These are phyloP conservation scores for Leptobrachium ailaonicum DNA, from an alignment of 2,113 vertebrate genomes.

Conservation along the genomic window DNA sequence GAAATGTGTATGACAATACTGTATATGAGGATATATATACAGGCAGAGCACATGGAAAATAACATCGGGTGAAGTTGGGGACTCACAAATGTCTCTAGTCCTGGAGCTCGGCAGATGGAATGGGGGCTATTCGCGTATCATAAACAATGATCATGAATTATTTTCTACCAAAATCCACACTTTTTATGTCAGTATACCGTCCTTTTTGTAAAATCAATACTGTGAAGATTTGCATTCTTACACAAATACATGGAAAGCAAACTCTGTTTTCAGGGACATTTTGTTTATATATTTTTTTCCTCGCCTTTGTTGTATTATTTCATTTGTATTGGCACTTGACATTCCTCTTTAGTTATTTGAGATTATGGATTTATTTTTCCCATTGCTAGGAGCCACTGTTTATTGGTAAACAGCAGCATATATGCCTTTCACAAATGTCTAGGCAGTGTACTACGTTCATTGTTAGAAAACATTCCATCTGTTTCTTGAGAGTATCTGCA, in stretches of 20 bases:
- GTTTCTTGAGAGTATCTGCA: not conserved
- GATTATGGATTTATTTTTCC: conserved; percentile 14
- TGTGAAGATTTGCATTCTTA: not conserved
- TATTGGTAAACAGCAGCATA: conserved; percentile 27
- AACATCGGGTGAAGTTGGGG: too few species aligned
- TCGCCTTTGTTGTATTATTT: conserved; percentile 24
- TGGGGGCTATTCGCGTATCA: too few species aligned
- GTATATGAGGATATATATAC: too few species aligned
- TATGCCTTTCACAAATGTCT: conserved; percentile 33
- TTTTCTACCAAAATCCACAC: too few species aligned
- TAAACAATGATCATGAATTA: too few species aligned
- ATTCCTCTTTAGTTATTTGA: conserved; percentile 33
- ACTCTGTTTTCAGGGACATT: not conserved
- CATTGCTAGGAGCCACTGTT: conserved; percentile 12
- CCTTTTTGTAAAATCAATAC: not conserved
- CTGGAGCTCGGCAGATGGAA: too few species aligned
- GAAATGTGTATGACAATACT: too few species aligned
- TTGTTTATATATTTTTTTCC: conserved; percentile 4
- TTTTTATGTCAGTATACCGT: too few species aligned
- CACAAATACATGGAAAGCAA: conserved; percentile 1
- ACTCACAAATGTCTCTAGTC: too few species aligned
- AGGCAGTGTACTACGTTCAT: conserved; percentile 7
- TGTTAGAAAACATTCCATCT: conserved; percentile 20
- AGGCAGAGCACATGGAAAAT: too few species aligned
- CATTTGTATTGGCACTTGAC: conserved; percentile 44